Conservation (phyloP, 1,140 invertebrate species). For the Pissodes strobi region DNA sequence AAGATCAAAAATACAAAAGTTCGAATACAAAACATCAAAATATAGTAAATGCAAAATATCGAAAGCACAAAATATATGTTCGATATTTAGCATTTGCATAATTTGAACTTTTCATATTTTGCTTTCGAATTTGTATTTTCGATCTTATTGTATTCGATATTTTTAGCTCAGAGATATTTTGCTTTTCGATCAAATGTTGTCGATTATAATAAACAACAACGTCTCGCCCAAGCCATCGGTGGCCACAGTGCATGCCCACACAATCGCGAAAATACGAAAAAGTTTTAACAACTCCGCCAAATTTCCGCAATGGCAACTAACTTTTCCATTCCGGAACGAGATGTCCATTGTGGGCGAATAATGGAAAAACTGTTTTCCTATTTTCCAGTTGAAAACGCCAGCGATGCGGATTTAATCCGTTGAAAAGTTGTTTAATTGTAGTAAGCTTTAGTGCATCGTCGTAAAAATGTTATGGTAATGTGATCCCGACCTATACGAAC, state of each 20-base stretch:
- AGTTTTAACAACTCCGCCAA: slow-evolving; percentile 15
- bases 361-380: slow-evolving; percentile 15
- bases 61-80: too few relatives aligned
- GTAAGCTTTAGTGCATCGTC: neutral
- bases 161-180: too few relatives aligned
- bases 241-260: neutral
- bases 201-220: too few relatives aligned
- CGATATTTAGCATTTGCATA: too few relatives aligned
- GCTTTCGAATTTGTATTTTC: too few relatives aligned
- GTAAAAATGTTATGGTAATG: neutral
- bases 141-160: too few relatives aligned
- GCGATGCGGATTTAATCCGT: slow-evolving; percentile 5
- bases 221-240: too few relatives aligned
- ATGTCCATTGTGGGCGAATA: slow-evolving; percentile 21
- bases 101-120: too few relatives aligned
- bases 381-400: slow-evolving; percentile 13
- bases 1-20: too few relatives aligned
- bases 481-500: neutral
- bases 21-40: too few relatives aligned
- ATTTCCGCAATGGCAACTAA: slow-evolving; percentile 17
- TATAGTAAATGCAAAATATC: too few relatives aligned
- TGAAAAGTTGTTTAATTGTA: slow-evolving; percentile 15
- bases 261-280: slow-evolving; percentile 8
- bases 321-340: slow-evolving; percentile 16
- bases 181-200: too few relatives aligned